Percentiles rank a stretch among this genome's conserved stretches.
These are phyloP conservation scores for Uloborus plumipes DNA, from an alignment of 2,888 invertebrate species.

Conservation along the genomic window DNA sequence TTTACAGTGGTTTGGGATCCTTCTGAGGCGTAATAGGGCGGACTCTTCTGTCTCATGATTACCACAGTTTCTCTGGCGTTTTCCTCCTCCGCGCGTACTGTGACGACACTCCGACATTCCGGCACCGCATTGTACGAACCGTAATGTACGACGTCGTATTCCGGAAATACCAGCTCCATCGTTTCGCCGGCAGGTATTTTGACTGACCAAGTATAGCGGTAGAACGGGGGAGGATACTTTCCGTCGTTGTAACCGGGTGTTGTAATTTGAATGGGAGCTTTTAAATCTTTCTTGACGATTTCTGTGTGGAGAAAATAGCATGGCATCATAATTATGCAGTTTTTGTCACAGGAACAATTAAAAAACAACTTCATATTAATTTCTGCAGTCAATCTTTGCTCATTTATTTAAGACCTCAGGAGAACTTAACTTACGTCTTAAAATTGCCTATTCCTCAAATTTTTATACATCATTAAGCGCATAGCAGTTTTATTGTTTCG, in stretches of 20 bases:
- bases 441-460: too few species aligned
- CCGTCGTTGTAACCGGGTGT: slow-evolving; percentile 66
- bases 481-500: too few species aligned
- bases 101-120: slow-evolving; percentile 66
- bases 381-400: too few species aligned
- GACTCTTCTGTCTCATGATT: slow-evolving; percentile 66
- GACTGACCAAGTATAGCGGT: slow-evolving; percentile 67
- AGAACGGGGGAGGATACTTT: slow-evolving; percentile 67
- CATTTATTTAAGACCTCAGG: too few species aligned
- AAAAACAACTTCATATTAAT: too few species aligned
- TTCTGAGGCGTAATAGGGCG: slow-evolving; percentile 68
- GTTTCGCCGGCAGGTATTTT: slow-evolving; percentile 65
- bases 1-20: slow-evolving; percentile 66
- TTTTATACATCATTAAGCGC: too few species aligned
- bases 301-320: slow-evolving; percentile 47
- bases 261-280: slow-evolving; percentile 66
- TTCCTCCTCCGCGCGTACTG: slow-evolving; percentile 55
- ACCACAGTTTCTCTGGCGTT: slow-evolving; percentile 39
- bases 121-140: slow-evolving; percentile 67
- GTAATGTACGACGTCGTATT: slow-evolving; percentile 67
- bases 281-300: slow-evolving; percentile 62
- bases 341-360: too few species aligned
- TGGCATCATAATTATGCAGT: too few species aligned
- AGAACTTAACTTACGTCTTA: too few species aligned
- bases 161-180: slow-evolving; percentile 68